A percentile compares a stretch with the other conserved stretches of the same genome.
phyloP scores from a whole-genome alignment of 1,140 invertebrate species.

The Tetraneura akinire region DNA sequence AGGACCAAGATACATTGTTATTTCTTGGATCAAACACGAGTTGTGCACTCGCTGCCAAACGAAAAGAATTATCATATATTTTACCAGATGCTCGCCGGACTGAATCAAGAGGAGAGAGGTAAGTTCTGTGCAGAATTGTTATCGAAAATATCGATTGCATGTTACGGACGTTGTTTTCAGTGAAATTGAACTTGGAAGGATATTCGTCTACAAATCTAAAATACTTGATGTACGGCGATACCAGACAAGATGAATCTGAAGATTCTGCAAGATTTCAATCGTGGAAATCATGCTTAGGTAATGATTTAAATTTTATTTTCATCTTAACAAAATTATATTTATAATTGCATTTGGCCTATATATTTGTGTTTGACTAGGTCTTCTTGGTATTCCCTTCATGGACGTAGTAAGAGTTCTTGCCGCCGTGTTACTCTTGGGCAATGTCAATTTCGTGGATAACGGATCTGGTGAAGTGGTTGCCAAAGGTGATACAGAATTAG shows the following conservation, averaged over 20 bases:
- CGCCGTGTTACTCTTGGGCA: slow-evolving; percentile 86
- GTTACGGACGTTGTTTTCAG: slow-evolving; percentile 56
- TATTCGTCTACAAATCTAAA: slow-evolving; percentile 77
- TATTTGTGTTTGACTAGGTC: too few relatives aligned
- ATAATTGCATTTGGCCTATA: slow-evolving; percentile 20
- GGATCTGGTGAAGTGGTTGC: slow-evolving; percentile 68
- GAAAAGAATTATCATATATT: slow-evolving; percentile 98
- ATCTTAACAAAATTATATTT: not conserved
- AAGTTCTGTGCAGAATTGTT: slow-evolving; percentile 31
- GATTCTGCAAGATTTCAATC: slow-evolving; percentile 78
- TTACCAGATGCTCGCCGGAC: slow-evolving; percentile 92
- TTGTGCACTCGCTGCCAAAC: slow-evolving; percentile 78
- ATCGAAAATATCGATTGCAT: not conserved
- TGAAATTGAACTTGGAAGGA: slow-evolving; percentile 81
- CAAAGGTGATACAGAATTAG: slow-evolving; percentile 75
- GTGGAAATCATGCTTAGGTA: slow-evolving; percentile 85
- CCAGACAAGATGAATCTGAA: slow-evolving; percentile 73
- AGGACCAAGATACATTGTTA: slow-evolving; percentile 95
- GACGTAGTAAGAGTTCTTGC: slow-evolving; percentile 90
- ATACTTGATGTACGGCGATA: slow-evolving; percentile 78
- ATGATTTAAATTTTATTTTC: not conserved
- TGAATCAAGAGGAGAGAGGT: slow-evolving; percentile 83
- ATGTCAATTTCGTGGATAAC: slow-evolving; percentile 84
- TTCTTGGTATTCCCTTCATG: slow-evolving; percentile 89
- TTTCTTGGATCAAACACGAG: slow-evolving; percentile 89